These are phyloP conservation scores for Echiichthys vipera DNA, from an alignment of 2,797 vertebrate genomes.

Conservation along the genomic window DNA sequence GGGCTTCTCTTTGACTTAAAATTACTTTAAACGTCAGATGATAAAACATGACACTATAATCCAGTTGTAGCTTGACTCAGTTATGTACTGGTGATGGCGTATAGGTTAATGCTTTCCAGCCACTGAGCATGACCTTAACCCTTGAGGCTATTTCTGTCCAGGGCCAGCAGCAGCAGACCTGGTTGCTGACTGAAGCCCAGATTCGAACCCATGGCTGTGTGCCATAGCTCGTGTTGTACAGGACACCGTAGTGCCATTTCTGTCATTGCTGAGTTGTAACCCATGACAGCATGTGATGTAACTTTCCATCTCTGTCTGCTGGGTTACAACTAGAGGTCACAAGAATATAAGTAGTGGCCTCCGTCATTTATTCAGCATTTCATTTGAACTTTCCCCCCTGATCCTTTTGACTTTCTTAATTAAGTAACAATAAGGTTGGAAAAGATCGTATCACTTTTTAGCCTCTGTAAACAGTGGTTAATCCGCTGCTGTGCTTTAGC, in stretches of 20 bases:
- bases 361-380: slow-evolving; percentile 13
- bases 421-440: slow-evolving; percentile 12
- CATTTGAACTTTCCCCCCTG: slow-evolving; percentile 23
- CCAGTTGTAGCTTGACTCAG: slow-evolving; percentile 5
- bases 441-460: slow-evolving; percentile 6
- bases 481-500: slow-evolving; percentile 15
- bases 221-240: slow-evolving; percentile 64
- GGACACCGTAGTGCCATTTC: slow-evolving; percentile 65
- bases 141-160: slow-evolving; percentile 66
- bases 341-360: slow-evolving; percentile 7
- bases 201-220: slow-evolving; percentile 35
- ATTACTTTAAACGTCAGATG: neutral
- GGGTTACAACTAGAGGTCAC: slow-evolving; percentile 40
- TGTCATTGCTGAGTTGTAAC: slow-evolving; percentile 55
- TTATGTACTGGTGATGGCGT: neutral
- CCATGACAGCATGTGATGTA: slow-evolving; percentile 64
- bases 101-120: slow-evolving; percentile 36
- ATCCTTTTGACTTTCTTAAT: slow-evolving; percentile 21
- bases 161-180: slow-evolving; percentile 23
- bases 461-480: slow-evolving; percentile 31
- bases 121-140: slow-evolving; percentile 41
- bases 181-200: slow-evolving; percentile 3
- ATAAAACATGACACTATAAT: neutral
- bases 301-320: slow-evolving; percentile 59
- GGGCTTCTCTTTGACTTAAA: neutral